phyloP scores from a whole-genome alignment of 1,140 invertebrate species.

The Temnothorax nylanderi region DNA sequence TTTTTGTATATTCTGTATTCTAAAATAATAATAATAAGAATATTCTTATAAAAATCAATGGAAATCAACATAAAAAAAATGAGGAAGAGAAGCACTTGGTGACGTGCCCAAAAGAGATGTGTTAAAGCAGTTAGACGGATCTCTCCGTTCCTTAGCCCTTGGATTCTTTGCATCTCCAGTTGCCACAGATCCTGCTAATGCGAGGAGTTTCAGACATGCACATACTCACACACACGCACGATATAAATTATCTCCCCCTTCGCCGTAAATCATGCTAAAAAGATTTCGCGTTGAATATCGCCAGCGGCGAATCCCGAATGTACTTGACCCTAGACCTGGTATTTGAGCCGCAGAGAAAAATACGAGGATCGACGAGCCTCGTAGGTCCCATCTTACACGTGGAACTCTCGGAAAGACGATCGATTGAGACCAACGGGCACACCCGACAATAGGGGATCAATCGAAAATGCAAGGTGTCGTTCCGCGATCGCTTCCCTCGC shows the following conservation, averaged over 20 bases:
- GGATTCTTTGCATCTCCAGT: slow-evolving; percentile 5
- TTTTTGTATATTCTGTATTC: too few relatives aligned
- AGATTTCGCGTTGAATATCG: slow-evolving; percentile 32
- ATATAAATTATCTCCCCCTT: not conserved
- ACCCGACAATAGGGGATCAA: slow-evolving; percentile 16
- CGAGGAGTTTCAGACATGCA: not conserved
- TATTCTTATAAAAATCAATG: not conserved
- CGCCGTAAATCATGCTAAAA: slow-evolving; percentile 31
- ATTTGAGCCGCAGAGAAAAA: slow-evolving; percentile 2
- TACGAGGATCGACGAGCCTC: not conserved
- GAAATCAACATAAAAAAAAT: not conserved
- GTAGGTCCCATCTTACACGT: not conserved
- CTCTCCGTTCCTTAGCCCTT: not conserved
- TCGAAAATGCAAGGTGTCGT: slow-evolving; percentile 40
- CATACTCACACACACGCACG: not conserved
- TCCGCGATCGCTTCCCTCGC: slow-evolving; percentile 5
- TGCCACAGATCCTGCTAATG: slow-evolving; percentile 3
- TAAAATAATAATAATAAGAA: too few relatives aligned
- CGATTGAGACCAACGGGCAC: not conserved
- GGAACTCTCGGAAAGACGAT: not conserved
- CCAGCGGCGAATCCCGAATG: slow-evolving; percentile 2
- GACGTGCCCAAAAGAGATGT: not conserved
- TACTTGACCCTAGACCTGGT: slow-evolving; percentile 30
- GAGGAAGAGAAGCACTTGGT: not conserved
- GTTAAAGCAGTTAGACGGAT: slow-evolving; percentile 33